phyloP scores from a whole-genome alignment of 1,140 invertebrate genomes.

The Teleopsis dalmanni region DNA sequence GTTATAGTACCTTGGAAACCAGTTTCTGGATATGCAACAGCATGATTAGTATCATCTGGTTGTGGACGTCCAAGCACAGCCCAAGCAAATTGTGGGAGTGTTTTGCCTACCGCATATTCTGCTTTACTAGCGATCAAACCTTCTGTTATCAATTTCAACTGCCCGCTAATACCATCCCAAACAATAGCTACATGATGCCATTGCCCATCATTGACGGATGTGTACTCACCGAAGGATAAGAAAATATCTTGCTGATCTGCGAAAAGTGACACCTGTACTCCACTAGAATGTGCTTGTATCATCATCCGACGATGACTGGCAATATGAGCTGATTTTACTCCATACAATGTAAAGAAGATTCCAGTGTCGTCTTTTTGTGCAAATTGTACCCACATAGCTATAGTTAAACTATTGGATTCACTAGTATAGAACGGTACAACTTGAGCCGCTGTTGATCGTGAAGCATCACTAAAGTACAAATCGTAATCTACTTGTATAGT shows the following conservation, averaged over 20 bases:
- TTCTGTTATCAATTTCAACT: constrained; percentile 83
- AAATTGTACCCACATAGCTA: constrained; percentile 95
- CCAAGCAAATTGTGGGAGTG: constrained; percentile 77
- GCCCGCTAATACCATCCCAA: constrained; percentile 80
- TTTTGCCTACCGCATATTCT: constrained; percentile 74
- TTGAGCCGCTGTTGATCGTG: constrained; percentile 79
- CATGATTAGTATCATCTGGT: constrained; percentile 49
- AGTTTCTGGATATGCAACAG: constrained; percentile 67
- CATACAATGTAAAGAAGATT: constrained; percentile 89
- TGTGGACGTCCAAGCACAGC: constrained; percentile 84
- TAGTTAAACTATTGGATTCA: constrained; percentile 68
- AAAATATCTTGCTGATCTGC: constrained; percentile 83
- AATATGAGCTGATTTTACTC: constrained; percentile 72
- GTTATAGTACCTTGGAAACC: constrained; percentile 93
- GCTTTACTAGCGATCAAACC: constrained; percentile 85
- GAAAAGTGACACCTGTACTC: constrained; percentile 83
- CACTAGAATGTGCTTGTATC: constrained; percentile 82
- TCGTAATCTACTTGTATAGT: constrained; percentile 96
- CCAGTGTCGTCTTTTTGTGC: constrained; percentile 81
- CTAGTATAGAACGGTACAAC: constrained; percentile 81
- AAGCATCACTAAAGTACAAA: constrained; percentile 84
- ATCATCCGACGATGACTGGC: constrained; percentile 69
- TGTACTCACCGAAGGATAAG: constrained; percentile 81
- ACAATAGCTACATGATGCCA: constrained; percentile 95
- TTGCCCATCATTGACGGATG: constrained; percentile 89